These are phyloP conservation scores for Bergia sp. DNA, from an alignment of 92 coral and sea anemone species.

Conservation along the genomic window DNA sequence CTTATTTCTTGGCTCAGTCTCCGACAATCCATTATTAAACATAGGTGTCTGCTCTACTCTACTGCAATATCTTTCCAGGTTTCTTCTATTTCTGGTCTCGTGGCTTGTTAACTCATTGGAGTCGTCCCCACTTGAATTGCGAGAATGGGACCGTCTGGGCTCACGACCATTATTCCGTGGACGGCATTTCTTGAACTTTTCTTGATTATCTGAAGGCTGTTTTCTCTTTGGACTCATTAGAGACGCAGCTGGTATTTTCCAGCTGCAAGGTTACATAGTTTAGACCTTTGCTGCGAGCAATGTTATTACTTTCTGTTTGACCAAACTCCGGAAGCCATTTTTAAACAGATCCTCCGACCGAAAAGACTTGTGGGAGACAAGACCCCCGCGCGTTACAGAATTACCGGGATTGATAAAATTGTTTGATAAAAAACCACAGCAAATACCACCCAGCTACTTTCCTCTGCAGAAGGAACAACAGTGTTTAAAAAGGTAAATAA, in stretches of 20 bases:
- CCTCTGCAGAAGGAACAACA: too few species aligned
- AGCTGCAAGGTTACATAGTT: slow-evolving; percentile 8
- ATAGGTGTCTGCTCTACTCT: background rate
- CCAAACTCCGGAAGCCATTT: background rate
- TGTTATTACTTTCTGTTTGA: background rate
- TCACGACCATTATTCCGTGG: background rate
- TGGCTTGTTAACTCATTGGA: background rate
- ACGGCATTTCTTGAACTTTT: background rate
- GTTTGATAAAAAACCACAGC: too few species aligned
- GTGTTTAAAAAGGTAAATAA: too few species aligned
- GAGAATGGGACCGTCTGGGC: background rate
- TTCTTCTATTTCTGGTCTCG: background rate
- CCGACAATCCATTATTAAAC: background rate
- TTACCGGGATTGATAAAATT: too few species aligned
- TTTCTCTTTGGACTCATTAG: slow-evolving; percentile 9
- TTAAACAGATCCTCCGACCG: background rate
- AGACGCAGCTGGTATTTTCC: slow-evolving; percentile 10
- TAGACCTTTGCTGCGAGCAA: background rate
- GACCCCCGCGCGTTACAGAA: too few species aligned
- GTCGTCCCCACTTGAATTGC: background rate
- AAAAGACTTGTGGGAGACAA: background rate
- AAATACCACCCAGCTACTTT: too few species aligned
- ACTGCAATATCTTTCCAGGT: background rate
- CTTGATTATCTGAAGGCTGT: background rate
- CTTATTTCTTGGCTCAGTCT: background rate